Evolutionary conservation across 1,140 invertebrate genomes (phyloP).

Genomic region (Mizuhopecten yessoensis): DNA sequence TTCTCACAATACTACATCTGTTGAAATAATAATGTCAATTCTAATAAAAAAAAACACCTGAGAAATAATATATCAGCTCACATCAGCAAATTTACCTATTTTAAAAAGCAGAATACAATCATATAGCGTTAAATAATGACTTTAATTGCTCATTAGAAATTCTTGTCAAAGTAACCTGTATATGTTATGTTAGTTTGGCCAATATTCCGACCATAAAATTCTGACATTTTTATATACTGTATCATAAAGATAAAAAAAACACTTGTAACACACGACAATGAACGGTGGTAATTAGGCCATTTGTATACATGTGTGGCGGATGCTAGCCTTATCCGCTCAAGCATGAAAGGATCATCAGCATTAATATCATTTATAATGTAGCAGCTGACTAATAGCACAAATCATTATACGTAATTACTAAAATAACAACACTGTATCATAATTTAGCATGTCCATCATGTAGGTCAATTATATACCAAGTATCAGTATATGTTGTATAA

Average conservation of each 20-base stretch:
- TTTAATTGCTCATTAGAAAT: background rate
- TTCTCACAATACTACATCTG: too few relatives aligned
- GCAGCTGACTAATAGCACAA: background rate
- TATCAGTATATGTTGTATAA: too few relatives aligned
- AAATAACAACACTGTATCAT: too few relatives aligned
- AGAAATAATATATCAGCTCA: background rate
- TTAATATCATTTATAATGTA: background rate
- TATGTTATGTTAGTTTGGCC: background rate
- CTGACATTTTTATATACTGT: background rate
- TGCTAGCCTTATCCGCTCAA: background rate
- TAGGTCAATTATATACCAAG: too few relatives aligned
- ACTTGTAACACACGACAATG: background rate
- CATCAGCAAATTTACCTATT: background rate
- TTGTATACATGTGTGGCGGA: background rate
- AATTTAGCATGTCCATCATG: too few relatives aligned
- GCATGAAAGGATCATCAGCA: background rate
- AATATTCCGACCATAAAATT: background rate
- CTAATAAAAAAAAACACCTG: too few relatives aligned
- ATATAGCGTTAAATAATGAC: background rate
- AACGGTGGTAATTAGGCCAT: background rate
- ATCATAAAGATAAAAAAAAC: background rate
- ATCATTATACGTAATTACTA: background rate
- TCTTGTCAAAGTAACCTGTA: slow-evolving; percentile 9
- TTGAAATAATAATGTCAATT: too few relatives aligned
- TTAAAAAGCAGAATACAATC: background rate